Base-by-base conservation (phyloP, 2,113 vertebrate species). In the Callopanchax toddi region DNA sequence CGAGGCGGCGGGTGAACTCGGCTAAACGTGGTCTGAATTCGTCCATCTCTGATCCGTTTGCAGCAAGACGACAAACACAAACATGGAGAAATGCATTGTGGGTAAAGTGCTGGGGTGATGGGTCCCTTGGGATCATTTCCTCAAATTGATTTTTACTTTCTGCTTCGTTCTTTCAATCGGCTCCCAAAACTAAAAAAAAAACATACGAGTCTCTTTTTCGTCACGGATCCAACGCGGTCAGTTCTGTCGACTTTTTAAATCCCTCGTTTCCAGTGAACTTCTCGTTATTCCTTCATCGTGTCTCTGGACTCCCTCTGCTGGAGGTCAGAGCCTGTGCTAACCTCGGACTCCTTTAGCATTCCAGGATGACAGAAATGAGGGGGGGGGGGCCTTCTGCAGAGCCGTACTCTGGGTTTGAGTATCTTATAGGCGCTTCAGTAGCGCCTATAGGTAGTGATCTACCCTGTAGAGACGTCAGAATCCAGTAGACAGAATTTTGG, bases 61-160 rank as follows among this genome's bases (percentile, higher is more conserved):
- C 71, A 45, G 45, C 37, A 21, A 67, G 54, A 60, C 67, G 65
- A 74, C 51, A 8, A 53, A 56, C 53, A 40, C 23, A 32, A 32
- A 32, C 63, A 68, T 66, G 74, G 67, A 81, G 72, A 77, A 78
- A 82, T 79, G 89, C 25, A 61, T 86, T 74, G 66, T 82, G 88
- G 87, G 87, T 92, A 93, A 92, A 93, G 91, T 93, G 91, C 91
- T 78, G 86, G 85, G 87, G 82, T 82, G 73, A 82, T 20, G 65
- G 76, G 74, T 89, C 87, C 87, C 84, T 89, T 56, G 11, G 79
- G 60, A 34, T 70, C 56, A 37, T 62, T 74, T 86, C 75, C 69
- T 87, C 76, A 77, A 79, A 73, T 73, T 53, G 63, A 81, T 48
- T 56, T 68, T 70, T 79, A 79, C 76, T 61, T 76, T 64, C 67